phyloP scores from a whole-genome alignment of 2,888 invertebrate species.

The Aproaerema taeniolella region DNA sequence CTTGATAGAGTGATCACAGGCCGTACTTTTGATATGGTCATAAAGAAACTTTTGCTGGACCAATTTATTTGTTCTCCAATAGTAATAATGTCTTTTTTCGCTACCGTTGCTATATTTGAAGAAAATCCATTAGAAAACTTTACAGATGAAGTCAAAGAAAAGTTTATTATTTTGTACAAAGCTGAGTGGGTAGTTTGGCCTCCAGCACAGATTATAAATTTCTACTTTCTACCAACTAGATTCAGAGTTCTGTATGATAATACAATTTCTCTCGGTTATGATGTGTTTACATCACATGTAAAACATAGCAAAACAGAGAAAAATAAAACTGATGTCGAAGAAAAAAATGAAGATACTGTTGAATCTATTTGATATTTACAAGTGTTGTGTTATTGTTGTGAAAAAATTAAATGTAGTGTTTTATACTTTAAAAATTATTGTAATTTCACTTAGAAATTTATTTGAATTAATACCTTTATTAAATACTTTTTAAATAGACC shows the following conservation, averaged over 20 bases:
- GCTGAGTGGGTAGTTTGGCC: slow-evolving; percentile 97
- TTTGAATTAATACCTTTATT: background rate
- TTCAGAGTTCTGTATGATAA: slow-evolving; percentile 93
- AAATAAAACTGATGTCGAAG: slow-evolving; percentile 2
- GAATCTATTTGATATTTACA: too few relatives aligned
- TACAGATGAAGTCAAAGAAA: slow-evolving; percentile 81
- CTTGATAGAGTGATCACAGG: slow-evolving; percentile 86
- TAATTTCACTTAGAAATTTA: background rate
- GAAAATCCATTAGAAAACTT: slow-evolving; percentile 78
- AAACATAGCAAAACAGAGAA: slow-evolving; percentile 73
- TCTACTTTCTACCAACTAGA: slow-evolving; percentile 88
- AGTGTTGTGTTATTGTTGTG: too few relatives aligned
- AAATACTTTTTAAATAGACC: too few relatives aligned
- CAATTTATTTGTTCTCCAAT: slow-evolving; percentile 91
- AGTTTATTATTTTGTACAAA: slow-evolving; percentile 86
- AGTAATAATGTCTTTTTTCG: slow-evolving; percentile 86
- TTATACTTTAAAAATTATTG: background rate
- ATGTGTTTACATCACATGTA: slow-evolving; percentile 89
- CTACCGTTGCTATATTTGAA: slow-evolving; percentile 85
- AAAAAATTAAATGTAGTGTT: too few relatives aligned
- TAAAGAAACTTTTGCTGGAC: slow-evolving; percentile 89
- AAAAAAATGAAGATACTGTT: background rate
- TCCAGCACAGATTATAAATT: slow-evolving; percentile 94
- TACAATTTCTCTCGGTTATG: slow-evolving; percentile 89
- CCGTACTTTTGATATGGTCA: slow-evolving; percentile 78